Conservation (phyloP, 2,888 invertebrate species). For the Nymphalis urticae region DNA sequence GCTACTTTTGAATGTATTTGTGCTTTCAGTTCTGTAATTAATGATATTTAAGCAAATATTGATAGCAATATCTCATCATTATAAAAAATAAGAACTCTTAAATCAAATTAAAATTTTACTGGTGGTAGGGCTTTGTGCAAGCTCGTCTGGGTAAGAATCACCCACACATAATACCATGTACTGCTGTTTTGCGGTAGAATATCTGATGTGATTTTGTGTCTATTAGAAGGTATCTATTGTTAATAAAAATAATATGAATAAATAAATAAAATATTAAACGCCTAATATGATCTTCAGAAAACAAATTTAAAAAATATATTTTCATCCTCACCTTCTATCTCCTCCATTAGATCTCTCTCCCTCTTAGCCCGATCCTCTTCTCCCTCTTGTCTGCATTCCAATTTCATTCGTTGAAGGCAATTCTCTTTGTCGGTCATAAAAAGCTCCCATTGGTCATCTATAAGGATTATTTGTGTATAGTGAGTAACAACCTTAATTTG, state of each 20-base stretch:
- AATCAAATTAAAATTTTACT: too few relatives aligned
- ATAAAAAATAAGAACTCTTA: too few relatives aligned
- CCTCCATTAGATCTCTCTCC: constrained; percentile 71
- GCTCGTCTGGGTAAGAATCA: too few relatives aligned
- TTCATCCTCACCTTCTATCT: constrained; percentile 62
- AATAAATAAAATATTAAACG: too few relatives aligned
- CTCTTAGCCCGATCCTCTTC: constrained; percentile 75
- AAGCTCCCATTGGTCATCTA: constrained; percentile 85
- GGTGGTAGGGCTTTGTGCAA: too few relatives aligned
- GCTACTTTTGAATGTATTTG: constrained; percentile 61
- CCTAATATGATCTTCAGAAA: too few relatives aligned
- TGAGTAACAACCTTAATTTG: background rate
- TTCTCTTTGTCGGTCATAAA: constrained; percentile 83
- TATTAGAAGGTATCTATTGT: too few relatives aligned
- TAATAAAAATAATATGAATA: too few relatives aligned
- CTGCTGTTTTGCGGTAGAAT: too few relatives aligned
- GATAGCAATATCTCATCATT: too few relatives aligned
- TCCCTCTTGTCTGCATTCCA: constrained; percentile 81
- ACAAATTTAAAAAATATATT: background rate
- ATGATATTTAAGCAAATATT: background rate
- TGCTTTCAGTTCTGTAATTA: constrained; percentile 62
- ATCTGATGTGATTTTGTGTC: too few relatives aligned
- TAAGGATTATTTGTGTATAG: constrained; percentile 39
- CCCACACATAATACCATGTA: too few relatives aligned
- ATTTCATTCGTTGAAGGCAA: constrained; percentile 82